These are phyloP conservation scores for Platypus cylindrus DNA, from an alignment of 2,888 invertebrate genomes.

Conservation along the genomic window DNA sequence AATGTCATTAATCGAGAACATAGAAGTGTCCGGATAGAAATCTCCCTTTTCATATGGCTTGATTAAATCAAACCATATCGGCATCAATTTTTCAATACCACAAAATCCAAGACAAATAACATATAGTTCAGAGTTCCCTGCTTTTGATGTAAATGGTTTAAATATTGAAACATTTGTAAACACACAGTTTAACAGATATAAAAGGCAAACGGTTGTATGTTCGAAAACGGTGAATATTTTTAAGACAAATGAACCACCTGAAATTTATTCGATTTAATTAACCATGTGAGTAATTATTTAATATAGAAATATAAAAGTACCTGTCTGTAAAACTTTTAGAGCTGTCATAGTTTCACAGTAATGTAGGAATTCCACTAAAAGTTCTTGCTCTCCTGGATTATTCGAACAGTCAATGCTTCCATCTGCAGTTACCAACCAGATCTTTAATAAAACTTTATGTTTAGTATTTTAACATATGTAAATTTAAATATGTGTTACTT, in stretches of 20 bases:
- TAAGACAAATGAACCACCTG: slow-evolving; percentile 66
- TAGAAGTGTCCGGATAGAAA: slow-evolving; percentile 29
- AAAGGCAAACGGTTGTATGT: slow-evolving; percentile 59
- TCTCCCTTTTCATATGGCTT: slow-evolving; percentile 35
- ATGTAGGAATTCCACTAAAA: slow-evolving; percentile 61
- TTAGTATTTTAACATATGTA: background rate
- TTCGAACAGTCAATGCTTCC: slow-evolving; percentile 84
- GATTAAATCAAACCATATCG: slow-evolving; percentile 31
- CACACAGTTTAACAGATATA: slow-evolving; percentile 64
- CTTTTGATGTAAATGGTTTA: slow-evolving; percentile 87
- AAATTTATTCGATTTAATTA: slow-evolving; percentile 20
- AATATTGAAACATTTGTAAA: slow-evolving; percentile 64
- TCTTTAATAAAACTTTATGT: slow-evolving; percentile 29
- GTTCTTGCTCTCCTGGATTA: slow-evolving; percentile 79
- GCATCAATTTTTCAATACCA: slow-evolving; percentile 30
- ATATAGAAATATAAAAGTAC: slow-evolving; percentile 13
- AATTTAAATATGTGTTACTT: slow-evolving; percentile 1
- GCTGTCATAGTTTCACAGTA: slow-evolving; percentile 75
- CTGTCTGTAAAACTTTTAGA: slow-evolving; percentile 48
- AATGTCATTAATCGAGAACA: slow-evolving; percentile 49
- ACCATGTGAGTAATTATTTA: slow-evolving; percentile 1
- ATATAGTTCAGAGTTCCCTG: slow-evolving; percentile 91
- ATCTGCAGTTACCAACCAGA: slow-evolving; percentile 70
- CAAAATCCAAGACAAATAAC: slow-evolving; percentile 57
- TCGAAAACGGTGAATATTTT: slow-evolving; percentile 90